Percentiles rank a stretch among this genome's conserved stretches.
These are phyloP conservation scores for Orientallactaga sibirica DNA, from an alignment of 2,797 vertebrate species.

Conservation along the genomic window DNA sequence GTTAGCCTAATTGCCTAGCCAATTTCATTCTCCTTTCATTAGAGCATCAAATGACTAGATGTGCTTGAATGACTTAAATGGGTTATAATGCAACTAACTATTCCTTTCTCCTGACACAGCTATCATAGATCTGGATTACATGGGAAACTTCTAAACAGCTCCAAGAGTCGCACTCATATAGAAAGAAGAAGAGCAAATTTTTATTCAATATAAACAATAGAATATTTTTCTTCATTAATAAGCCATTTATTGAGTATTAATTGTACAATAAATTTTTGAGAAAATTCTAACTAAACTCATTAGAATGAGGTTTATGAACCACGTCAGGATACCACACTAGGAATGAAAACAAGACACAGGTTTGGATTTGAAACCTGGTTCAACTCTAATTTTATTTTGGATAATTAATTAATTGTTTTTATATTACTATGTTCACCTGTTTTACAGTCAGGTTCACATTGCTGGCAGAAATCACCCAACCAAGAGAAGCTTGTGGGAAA, in stretches of 20 bases:
- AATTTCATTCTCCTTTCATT: neutral
- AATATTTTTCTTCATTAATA: neutral
- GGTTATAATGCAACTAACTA: neutral
- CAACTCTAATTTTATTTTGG: neutral
- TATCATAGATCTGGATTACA: neutral
- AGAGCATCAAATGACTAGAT: neutral
- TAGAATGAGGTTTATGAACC: neutral
- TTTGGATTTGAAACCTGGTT: neutral
- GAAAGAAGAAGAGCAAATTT: neutral
- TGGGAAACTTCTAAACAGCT: neutral
- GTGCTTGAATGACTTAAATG: neutral
- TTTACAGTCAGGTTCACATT: too few species aligned
- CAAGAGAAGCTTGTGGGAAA: too few species aligned
- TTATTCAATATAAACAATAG: neutral
- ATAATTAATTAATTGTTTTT: neutral
- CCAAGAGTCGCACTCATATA: neutral
- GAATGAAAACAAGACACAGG: neutral
- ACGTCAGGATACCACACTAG: neutral
- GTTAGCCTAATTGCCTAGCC: too few species aligned
- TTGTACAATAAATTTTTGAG: neutral
- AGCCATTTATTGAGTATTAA: neutral
- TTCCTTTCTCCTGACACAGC: neutral
- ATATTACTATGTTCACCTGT: neutral
- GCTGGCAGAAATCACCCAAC: too few species aligned
- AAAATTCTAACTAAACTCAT: neutral